A percentile compares a stretch with the other conserved stretches of the same genome.
phyloP scores from a whole-genome alignment of 2,797 vertebrate genomes.

The Miichthys miiuy region DNA sequence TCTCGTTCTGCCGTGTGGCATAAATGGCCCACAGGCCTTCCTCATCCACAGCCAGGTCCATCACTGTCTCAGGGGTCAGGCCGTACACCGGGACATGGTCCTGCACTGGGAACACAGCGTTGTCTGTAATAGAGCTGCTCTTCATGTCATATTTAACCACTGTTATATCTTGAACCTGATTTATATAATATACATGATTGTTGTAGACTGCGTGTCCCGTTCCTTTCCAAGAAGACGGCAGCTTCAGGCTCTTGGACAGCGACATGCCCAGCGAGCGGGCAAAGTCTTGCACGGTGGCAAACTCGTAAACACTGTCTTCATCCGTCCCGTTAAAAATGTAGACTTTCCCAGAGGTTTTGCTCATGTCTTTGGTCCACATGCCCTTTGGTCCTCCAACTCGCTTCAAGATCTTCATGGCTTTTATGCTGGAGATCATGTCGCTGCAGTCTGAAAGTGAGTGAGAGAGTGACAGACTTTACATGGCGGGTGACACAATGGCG shows the following conservation, averaged over 20 bases:
- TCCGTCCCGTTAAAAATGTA: conserved; percentile 92
- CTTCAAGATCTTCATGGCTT: conserved; percentile 98
- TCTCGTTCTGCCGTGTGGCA: conserved; percentile 90
- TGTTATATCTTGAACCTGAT: conserved; percentile 86
- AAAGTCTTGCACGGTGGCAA: conserved; percentile 91
- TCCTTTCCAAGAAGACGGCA: conserved; percentile 93
- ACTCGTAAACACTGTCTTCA: conserved; percentile 89
- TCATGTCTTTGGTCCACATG: conserved; percentile 93
- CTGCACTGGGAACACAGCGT: conserved; percentile 90
- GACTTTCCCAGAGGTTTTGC: conserved; percentile 86
- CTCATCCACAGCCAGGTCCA: conserved; percentile 94
- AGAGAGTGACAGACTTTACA: conserved; percentile 19
- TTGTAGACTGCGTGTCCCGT: conserved; percentile 92
- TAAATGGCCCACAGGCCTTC: conserved; percentile 97
- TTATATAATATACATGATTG: conserved; percentile 90
- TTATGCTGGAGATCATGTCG: conserved; percentile 93
- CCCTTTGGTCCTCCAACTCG: conserved; percentile 89
- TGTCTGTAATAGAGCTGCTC: conserved; percentile 89
- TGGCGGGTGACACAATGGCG: neutral
- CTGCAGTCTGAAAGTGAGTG: conserved; percentile 89
- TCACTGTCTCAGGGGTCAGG: conserved; percentile 90
- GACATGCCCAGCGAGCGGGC: conserved; percentile 87
- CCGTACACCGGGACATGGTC: conserved; percentile 85
- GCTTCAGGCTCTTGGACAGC: conserved; percentile 87
- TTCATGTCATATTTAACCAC: conserved; percentile 93